Conservation (phyloP, 2,113 vertebrate genomes). For the Eublepharis macularius region DNA sequence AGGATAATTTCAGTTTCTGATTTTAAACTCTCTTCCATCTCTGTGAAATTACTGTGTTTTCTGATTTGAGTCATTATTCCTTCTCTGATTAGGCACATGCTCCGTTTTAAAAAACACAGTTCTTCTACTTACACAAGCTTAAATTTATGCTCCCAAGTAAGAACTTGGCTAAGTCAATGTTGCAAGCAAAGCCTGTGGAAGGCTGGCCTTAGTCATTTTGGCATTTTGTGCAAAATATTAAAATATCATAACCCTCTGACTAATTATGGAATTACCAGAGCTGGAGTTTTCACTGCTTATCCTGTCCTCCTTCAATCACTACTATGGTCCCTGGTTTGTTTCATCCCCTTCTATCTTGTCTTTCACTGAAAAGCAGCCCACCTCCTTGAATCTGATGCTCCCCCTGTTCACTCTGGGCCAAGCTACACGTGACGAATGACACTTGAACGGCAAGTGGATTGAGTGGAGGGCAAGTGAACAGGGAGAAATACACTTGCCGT, state of each 20-base stretch:
- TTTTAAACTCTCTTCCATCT: slow-evolving; percentile 77
- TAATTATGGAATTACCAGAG: neutral
- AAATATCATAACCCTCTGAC: neutral
- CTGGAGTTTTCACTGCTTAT: neutral
- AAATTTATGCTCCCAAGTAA: neutral
- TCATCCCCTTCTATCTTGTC: neutral
- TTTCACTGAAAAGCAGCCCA: neutral
- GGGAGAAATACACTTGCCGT: no score
- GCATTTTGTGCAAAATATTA: neutral
- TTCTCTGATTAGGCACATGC: slow-evolving; percentile 73
- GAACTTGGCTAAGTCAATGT: neutral
- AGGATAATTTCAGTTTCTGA: slow-evolving; percentile 80
- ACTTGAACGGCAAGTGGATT: no score
- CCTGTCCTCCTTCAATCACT: neutral
- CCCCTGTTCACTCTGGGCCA: neutral
- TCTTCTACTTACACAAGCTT: neutral
- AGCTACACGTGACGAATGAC: no score
- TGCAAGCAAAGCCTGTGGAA: neutral
- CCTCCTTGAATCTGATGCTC: neutral
- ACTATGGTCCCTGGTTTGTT: neutral
- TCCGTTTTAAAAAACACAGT: slow-evolving; percentile 64
- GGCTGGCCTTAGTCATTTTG: neutral
- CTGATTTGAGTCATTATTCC: slow-evolving; percentile 75
- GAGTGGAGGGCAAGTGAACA: no score
- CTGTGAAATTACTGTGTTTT: slow-evolving; percentile 77